Conservation (phyloP, 2,797 vertebrate genomes). For the Pampus argenteus region DNA sequence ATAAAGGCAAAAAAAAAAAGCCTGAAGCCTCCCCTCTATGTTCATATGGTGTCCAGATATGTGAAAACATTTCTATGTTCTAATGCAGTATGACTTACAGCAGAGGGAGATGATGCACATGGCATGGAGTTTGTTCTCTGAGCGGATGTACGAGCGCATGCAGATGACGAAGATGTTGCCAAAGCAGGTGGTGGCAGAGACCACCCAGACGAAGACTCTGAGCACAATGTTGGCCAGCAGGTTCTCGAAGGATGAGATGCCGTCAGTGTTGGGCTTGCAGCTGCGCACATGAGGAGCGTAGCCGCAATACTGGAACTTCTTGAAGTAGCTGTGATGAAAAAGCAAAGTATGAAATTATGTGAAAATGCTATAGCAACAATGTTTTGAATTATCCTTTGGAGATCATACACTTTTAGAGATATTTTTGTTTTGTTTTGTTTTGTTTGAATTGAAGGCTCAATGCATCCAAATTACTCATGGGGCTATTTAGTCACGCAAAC, state of each 20-base stretch:
- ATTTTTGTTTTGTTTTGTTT: no score
- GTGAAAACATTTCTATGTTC: background rate
- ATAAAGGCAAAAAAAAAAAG: no score
- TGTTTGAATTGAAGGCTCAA: no score
- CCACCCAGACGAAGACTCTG: slow-evolving; percentile 97
- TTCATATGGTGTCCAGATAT: no score
- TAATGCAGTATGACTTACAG: slow-evolving; percentile 88
- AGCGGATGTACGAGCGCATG: slow-evolving; percentile 95
- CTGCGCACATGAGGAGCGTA: slow-evolving; percentile 97
- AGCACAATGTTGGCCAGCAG: slow-evolving; percentile 95
- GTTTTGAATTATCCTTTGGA: background rate
- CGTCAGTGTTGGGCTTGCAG: slow-evolving; percentile 98
- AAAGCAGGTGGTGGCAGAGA: slow-evolving; percentile 94
- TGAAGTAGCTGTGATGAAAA: slow-evolving; percentile 90
- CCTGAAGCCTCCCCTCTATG: no score
- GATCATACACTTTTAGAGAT: background rate
- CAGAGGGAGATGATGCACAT: slow-evolving; percentile 98
- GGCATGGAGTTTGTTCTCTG: slow-evolving; percentile 95
- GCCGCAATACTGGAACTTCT: slow-evolving; percentile 98
- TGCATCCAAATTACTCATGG: no score
- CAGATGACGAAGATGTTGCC: slow-evolving; percentile 98
- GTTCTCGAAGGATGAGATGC: slow-evolving; percentile 96
- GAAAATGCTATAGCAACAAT: background rate
- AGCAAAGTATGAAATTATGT: background rate
- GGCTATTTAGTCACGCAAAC: background rate